These are phyloP conservation scores for Catocala nupta DNA, from an alignment of 2,888 invertebrate species.

Conservation along the genomic window DNA sequence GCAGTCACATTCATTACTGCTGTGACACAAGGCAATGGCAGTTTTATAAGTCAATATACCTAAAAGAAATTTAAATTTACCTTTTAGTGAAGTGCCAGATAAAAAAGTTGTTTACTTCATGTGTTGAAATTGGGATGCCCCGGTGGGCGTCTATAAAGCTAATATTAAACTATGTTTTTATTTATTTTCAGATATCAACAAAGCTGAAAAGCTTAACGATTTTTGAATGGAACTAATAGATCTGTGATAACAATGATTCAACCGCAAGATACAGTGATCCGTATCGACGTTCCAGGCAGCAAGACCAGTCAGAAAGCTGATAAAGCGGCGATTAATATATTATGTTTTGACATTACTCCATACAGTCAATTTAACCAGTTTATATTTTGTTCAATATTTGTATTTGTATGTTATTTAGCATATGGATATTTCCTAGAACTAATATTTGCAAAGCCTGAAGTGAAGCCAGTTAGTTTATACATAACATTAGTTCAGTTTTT, in stretches of 20 bases:
- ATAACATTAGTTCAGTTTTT: slow-evolving; percentile 97
- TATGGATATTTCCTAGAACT: slow-evolving; percentile 98
- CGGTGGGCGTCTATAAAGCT: too few relatives aligned
- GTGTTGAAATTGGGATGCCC: too few relatives aligned
- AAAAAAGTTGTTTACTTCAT: too few relatives aligned
- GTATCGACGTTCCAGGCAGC: slow-evolving; percentile 62
- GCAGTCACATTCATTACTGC: too few relatives aligned
- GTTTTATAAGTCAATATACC: too few relatives aligned
- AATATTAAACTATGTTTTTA: neutral
- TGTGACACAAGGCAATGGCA: too few relatives aligned
- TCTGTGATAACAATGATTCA: slow-evolving; percentile 50
- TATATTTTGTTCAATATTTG: slow-evolving; percentile 91
- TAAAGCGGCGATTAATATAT: slow-evolving; percentile 87
- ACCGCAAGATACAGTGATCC: slow-evolving; percentile 73
- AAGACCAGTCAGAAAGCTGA: slow-evolving; percentile 45
- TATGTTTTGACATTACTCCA: slow-evolving; percentile 91
- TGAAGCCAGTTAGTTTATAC: slow-evolving; percentile 96
- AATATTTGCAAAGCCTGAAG: slow-evolving; percentile 96
- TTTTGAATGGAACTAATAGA: slow-evolving; percentile 11
- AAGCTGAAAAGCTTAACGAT: slow-evolving; percentile 26
- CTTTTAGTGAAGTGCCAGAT: too few relatives aligned
- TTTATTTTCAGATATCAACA: slow-evolving; percentile 27
- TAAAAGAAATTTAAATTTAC: too few relatives aligned
- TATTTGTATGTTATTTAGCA: slow-evolving; percentile 95
- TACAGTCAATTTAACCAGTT: slow-evolving; percentile 91